A percentile compares a stretch with the other conserved stretches of the same genome.
Conservation (phyloP, 1,140 invertebrate species). For the Caerostris extrusa region DNA sequence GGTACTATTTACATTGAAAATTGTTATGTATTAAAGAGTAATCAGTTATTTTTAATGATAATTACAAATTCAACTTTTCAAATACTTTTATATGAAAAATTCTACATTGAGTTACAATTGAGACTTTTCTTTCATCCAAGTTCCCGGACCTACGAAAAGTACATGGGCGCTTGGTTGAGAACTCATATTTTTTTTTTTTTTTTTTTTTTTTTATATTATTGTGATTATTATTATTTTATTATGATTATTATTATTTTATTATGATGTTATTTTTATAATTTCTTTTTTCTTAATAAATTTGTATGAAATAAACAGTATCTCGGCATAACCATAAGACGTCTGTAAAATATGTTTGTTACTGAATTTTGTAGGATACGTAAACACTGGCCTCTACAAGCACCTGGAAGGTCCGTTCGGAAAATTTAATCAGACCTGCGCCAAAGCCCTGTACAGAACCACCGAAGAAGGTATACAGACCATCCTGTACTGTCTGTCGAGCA, state of each 20-base stretch:
- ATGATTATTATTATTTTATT: not conserved
- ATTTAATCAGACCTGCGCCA: slow-evolving; percentile 72
- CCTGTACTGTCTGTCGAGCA: slow-evolving; percentile 80
- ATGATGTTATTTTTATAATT: not conserved
- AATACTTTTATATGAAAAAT: no score
- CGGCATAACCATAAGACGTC: not conserved
- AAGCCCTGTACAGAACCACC: slow-evolving; percentile 80
- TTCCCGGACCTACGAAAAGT: no score
- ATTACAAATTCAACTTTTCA: no score
- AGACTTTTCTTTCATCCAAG: no score
- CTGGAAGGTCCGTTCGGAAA: slow-evolving; percentile 59
- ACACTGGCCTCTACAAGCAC: slow-evolving; percentile 63
- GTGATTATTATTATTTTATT: not conserved
- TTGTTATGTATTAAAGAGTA: no score
- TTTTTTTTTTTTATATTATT: not conserved
- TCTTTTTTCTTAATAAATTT: not conserved
- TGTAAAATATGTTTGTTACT: not conserved
- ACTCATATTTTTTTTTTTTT: no score
- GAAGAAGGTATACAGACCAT: slow-evolving; percentile 82
- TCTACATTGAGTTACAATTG: no score
- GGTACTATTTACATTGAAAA: no score
- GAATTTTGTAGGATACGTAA: slow-evolving; percentile 49
- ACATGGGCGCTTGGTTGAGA: no score
- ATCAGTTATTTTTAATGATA: no score
- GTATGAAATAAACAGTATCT: not conserved